phyloP scores from a whole-genome alignment of 2,113 vertebrate species.

The Phylloscopus trochiloides region DNA sequence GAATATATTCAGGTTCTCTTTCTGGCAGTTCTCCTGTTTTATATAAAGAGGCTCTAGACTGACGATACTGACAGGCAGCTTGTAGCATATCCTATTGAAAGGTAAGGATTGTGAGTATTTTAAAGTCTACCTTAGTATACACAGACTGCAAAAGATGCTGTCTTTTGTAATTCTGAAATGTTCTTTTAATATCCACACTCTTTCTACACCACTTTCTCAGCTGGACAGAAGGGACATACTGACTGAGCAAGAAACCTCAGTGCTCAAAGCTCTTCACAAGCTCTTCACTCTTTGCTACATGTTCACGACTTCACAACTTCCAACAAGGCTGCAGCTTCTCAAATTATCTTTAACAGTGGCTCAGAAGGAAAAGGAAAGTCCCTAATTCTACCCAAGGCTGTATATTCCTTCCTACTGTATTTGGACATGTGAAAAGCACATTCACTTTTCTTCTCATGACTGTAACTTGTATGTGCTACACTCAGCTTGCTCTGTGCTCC shows the following conservation, averaged over 20 bases:
- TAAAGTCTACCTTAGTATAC: neutral
- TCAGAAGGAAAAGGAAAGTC: neutral
- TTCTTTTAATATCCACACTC: neutral
- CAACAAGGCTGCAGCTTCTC: neutral
- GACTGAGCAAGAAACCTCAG: neutral
- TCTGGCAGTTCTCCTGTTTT: slow-evolving; percentile 74
- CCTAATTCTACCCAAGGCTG: neutral
- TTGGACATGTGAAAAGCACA: neutral
- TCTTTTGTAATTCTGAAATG: neutral
- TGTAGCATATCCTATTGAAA: slow-evolving; percentile 88
- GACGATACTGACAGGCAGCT: slow-evolving; percentile 87
- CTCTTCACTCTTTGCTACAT: neutral
- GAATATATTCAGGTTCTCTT: slow-evolving; percentile 87
- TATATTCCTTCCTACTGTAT: neutral
- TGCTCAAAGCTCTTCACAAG: neutral
- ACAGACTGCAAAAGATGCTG: neutral
- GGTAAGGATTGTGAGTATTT: neutral
- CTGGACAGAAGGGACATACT: neutral
- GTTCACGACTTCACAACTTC: neutral
- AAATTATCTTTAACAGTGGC: neutral
- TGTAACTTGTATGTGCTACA: neutral
- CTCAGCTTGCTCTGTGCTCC: neutral
- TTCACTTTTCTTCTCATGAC: neutral
- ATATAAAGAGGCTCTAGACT: slow-evolving; percentile 83
- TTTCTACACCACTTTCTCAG: neutral